phyloP scores from a whole-genome alignment of 2,888 invertebrate genomes.

The Diplazon laetatorius region DNA sequence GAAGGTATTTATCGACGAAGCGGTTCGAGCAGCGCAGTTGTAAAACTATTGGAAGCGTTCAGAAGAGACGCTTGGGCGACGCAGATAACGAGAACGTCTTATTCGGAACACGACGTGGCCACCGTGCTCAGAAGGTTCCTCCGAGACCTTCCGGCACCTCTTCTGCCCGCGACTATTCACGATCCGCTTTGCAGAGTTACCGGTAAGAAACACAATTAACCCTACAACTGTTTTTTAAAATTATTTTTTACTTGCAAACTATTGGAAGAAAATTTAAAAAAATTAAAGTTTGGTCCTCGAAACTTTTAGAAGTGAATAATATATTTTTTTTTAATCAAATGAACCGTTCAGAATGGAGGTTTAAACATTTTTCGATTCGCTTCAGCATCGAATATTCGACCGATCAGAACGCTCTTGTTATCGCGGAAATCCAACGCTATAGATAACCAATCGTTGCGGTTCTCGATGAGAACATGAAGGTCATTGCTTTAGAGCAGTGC shows the following conservation, averaged over 20 bases:
- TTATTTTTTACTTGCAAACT: too few relatives aligned
- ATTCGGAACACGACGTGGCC: conserved; percentile 94
- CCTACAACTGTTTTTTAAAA: too few relatives aligned
- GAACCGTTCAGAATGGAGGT: too few relatives aligned
- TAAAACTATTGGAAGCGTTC: conserved; percentile 89
- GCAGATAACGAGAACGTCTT: conserved; percentile 89
- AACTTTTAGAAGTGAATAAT: too few relatives aligned
- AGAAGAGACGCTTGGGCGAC: conserved; percentile 93
- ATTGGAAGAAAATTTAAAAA: too few relatives aligned
- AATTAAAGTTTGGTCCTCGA: too few relatives aligned
- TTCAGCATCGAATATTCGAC: neutral
- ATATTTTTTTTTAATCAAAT: too few relatives aligned
- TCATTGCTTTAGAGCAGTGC: too few relatives aligned
- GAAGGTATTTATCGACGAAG: conserved; percentile 95
- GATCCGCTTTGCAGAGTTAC: conserved; percentile 87
- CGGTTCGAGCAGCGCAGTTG: conserved; percentile 90
- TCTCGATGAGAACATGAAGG: too few relatives aligned
- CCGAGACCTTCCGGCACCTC: conserved; percentile 92
- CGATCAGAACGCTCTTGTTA: too few relatives aligned
- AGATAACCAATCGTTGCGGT: too few relatives aligned
- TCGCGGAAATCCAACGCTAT: too few relatives aligned
- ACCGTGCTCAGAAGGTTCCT: conserved; percentile 94
- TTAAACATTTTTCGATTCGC: conserved; percentile 1
- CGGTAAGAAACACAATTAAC: conserved; percentile 82
- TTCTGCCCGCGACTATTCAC: conserved; percentile 89